A percentile compares a stretch with the other conserved stretches of the same genome.
Conservation (phyloP, 1,140 invertebrate genomes). For the Epicauta chinensis region DNA sequence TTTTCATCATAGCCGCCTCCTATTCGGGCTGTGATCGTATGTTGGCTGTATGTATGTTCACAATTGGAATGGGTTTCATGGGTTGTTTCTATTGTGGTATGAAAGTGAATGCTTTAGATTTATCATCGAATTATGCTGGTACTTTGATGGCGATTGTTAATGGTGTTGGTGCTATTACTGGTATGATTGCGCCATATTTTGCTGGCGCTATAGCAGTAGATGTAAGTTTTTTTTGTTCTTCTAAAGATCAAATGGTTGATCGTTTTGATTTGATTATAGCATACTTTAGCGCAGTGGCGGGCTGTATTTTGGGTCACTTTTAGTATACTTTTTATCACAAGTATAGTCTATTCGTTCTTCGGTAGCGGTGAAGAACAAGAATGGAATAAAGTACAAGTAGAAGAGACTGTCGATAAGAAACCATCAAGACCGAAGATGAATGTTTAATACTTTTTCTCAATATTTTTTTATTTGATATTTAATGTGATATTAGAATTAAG, state of each 20-base stretch:
- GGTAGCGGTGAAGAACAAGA: conserved; percentile 65
- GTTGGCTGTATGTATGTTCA: conserved; percentile 59
- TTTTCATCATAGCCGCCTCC: conserved; percentile 72
- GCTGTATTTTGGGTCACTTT: conserved; percentile 77
- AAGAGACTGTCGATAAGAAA: neutral
- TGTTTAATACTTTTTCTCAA: neutral
- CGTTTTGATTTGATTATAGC: conserved; percentile 44
- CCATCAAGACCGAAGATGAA: neutral
- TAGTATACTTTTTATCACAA: conserved; percentile 64
- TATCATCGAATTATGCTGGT: conserved; percentile 76
- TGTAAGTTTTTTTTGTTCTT: conserved; percentile 20
- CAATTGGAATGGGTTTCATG: conserved; percentile 67
- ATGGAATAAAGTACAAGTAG: conserved; percentile 54
- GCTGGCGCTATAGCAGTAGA: conserved; percentile 51
- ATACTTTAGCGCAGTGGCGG: conserved; percentile 69
- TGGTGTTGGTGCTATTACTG: conserved; percentile 73
- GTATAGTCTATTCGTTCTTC: conserved; percentile 64
- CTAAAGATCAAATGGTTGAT: neutral
- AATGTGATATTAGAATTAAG: neutral
- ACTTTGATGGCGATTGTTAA: conserved; percentile 79
- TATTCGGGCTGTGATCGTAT: conserved; percentile 69
- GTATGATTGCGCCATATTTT: conserved; percentile 71
- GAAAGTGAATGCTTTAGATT: conserved; percentile 75
- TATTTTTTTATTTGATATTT: neutral
- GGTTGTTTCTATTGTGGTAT: conserved; percentile 69